Evolutionary conservation across 2,888 invertebrate species (phyloP).

Genomic region (Apamea crenata): DNA sequence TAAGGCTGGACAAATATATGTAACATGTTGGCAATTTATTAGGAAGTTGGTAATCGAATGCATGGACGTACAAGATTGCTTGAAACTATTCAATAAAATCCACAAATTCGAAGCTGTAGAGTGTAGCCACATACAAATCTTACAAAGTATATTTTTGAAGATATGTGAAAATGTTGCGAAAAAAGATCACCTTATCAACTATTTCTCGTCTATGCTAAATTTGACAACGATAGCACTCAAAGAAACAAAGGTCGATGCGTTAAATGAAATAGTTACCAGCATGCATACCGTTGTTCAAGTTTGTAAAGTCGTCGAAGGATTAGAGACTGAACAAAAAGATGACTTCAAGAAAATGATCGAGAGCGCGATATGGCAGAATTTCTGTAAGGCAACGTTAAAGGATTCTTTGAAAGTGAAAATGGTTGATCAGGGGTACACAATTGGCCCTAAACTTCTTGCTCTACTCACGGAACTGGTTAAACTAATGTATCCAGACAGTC

Average conservation of each 20-base stretch:
- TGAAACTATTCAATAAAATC: conserved; percentile 90
- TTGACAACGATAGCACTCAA: conserved; percentile 87
- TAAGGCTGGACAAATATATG: conserved; percentile 92
- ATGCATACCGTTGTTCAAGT: conserved; percentile 80
- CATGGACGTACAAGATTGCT: conserved; percentile 90
- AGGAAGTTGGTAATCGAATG: conserved; percentile 90
- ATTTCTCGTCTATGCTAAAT: conserved; percentile 90
- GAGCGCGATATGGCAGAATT: conserved; percentile 90
- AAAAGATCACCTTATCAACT: conserved; percentile 86
- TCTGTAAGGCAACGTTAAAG: conserved; percentile 92
- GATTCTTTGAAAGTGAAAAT: conserved; percentile 90
- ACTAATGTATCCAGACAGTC: conserved; percentile 88
- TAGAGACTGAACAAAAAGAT: conserved; percentile 72
- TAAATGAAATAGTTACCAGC: conserved; percentile 75
- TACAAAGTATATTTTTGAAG: conserved; percentile 90
- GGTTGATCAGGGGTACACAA: conserved; percentile 75
- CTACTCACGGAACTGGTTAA: conserved; percentile 90
- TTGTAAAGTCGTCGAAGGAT: conserved; percentile 75
- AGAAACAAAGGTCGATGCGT: conserved; percentile 76
- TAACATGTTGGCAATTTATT: conserved; percentile 90
- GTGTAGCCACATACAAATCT: conserved; percentile 89
- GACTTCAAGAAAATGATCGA: conserved; percentile 84
- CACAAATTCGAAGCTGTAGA: conserved; percentile 92
- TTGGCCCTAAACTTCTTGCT: conserved; percentile 88
- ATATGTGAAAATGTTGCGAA: conserved; percentile 80